phyloP scores from a whole-genome alignment of 2,797 vertebrate species.

The Chelidonichthys spinosus region DNA sequence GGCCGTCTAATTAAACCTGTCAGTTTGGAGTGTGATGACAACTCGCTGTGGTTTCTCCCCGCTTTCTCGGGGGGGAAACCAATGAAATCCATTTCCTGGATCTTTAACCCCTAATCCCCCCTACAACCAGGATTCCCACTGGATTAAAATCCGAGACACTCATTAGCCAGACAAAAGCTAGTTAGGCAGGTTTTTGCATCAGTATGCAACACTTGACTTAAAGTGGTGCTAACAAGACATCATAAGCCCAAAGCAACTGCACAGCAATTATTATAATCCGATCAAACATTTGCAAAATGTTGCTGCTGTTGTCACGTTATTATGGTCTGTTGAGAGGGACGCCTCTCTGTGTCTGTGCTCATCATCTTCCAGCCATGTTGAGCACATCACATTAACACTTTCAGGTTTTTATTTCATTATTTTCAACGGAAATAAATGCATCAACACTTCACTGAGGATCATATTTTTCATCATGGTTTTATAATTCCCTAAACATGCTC shows the following conservation, averaged over 20 bases:
- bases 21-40: not conserved
- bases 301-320: not conserved
- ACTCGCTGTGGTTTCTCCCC: not conserved
- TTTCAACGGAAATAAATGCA: not conserved
- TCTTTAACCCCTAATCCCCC: slow-evolving; percentile 45
- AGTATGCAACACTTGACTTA: slow-evolving; percentile 36
- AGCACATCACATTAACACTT: not conserved
- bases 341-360: no score
- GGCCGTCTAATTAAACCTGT: slow-evolving; percentile 11
- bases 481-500: not conserved
- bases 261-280: slow-evolving; percentile 26
- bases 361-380: no score
- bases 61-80: no score
- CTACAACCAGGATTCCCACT: slow-evolving; percentile 22
- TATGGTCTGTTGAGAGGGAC: no score
- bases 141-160: slow-evolving; percentile 54
- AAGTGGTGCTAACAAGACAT: slow-evolving; percentile 12
- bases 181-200: slow-evolving; percentile 48
- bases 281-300: slow-evolving; percentile 1
- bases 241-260: slow-evolving; percentile 8
- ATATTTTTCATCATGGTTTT: not conserved
- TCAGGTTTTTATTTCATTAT: not conserved
- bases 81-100: not conserved
- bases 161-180: slow-evolving; percentile 50
- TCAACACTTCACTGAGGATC: not conserved